Conservation (phyloP, 37 sponge, comb jelly and placozoan genomes). For the Diacarnus erythraeanus region DNA sequence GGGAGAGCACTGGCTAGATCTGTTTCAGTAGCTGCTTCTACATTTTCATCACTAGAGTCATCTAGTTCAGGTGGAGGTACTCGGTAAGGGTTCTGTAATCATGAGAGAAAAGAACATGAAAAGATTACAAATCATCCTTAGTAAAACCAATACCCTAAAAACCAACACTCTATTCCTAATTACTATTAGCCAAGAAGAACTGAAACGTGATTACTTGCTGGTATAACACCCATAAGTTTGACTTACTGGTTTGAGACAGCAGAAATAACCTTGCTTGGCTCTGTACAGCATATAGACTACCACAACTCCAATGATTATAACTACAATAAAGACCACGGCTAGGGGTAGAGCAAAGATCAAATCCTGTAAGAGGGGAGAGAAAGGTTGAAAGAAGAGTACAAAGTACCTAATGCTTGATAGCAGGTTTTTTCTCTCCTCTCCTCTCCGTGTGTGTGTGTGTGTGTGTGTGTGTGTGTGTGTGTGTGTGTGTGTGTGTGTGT, state of each 20-base stretch:
- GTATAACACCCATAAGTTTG: too few relatives aligned
- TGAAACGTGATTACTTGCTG: background rate
- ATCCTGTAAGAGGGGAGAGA: constrained; percentile 22
- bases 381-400: too few relatives aligned
- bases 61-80: background rate
- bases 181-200: background rate
- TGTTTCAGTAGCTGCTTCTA: background rate
- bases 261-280: constrained; percentile 43
- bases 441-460: constrained; percentile 31
- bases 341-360: constrained; percentile 23
- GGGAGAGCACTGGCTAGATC: background rate
- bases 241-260: constrained; percentile 47
- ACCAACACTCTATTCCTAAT: too few relatives aligned
- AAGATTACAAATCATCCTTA: background rate
- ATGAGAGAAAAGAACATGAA: background rate
- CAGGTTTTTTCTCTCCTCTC: too few relatives aligned
- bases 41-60: background rate
- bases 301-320: constrained; percentile 13
- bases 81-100: background rate
- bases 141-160: too few relatives aligned
- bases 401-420: too few relatives aligned
- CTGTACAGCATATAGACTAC: constrained; percentile 4
- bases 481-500: constrained; percentile 25
- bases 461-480: constrained; percentile 19
- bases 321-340: background rate